These are phyloP conservation scores for Microctonus hyperodae DNA, from an alignment of 2,888 invertebrate species.

Conservation along the genomic window DNA sequence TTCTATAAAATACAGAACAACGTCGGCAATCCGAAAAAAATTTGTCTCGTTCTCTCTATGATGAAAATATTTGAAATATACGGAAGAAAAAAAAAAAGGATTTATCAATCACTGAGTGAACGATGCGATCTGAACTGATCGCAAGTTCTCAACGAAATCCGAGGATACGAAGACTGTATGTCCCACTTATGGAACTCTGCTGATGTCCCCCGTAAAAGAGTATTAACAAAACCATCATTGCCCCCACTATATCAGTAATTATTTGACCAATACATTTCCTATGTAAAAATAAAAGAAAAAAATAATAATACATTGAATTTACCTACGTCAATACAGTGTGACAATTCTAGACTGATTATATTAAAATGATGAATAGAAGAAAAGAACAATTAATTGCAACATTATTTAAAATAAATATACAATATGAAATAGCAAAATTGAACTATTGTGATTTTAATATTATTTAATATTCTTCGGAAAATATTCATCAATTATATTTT, in stretches of 20 bases:
- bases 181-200: constrained; percentile 57
- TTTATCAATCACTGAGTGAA: constrained; percentile 30
- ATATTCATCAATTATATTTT: too few relatives aligned
- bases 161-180: constrained; percentile 57
- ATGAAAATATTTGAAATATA: constrained; percentile 19
- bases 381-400: not conserved
- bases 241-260: constrained; percentile 28
- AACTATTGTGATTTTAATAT: too few relatives aligned
- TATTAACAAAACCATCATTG: constrained; percentile 39
- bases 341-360: not conserved
- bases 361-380: not conserved
- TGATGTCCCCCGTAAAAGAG: constrained; percentile 50
- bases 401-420: too few relatives aligned
- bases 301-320: constrained; percentile 8
- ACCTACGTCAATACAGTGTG: not conserved
- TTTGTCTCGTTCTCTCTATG: constrained; percentile 14
- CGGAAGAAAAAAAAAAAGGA: constrained; percentile 16
- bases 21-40: not conserved
- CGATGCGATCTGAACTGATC: constrained; percentile 48
- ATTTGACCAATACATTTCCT: constrained; percentile 9
- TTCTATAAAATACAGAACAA: constrained; percentile 16
- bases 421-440: too few relatives aligned
- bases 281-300: too few relatives aligned
- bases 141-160: constrained; percentile 59
- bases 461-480: too few relatives aligned